These are phyloP conservation scores for Masticophis lateralis DNA, from an alignment of 2,797 vertebrate genomes.

Conservation along the genomic window DNA sequence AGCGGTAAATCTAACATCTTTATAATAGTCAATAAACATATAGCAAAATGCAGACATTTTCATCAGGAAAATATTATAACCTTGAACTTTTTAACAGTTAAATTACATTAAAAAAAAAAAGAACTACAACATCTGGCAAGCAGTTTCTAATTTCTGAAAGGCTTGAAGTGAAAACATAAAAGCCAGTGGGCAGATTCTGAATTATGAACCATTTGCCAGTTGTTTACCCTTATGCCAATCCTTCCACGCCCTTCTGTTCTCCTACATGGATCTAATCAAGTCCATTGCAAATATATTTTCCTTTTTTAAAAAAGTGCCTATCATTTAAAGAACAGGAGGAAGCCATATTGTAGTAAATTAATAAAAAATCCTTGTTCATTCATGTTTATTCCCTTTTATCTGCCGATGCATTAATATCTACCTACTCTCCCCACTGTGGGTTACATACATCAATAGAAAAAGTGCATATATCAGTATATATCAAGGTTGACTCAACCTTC, in stretches of 20 bases:
- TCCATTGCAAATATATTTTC: slow-evolving; percentile 68
- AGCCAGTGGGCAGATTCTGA: slow-evolving; percentile 62
- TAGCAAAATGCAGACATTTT: slow-evolving; percentile 77
- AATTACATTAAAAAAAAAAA: slow-evolving; percentile 63
- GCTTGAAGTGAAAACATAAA: slow-evolving; percentile 65
- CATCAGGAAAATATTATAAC: slow-evolving; percentile 67
- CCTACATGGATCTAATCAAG: slow-evolving; percentile 60
- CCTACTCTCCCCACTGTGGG: not conserved
- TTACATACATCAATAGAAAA: not conserved
- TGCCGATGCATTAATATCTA: not conserved
- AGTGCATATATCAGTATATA: not conserved
- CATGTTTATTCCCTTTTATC: not conserved
- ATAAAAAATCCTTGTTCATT: slow-evolving; percentile 28
- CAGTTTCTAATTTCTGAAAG: slow-evolving; percentile 75
- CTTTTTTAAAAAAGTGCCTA: slow-evolving; percentile 36
- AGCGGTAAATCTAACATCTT: slow-evolving; percentile 75
- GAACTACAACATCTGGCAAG: slow-evolving; percentile 74
- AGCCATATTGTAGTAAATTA: not conserved
- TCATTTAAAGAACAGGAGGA: slow-evolving; percentile 22
- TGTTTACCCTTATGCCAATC: slow-evolving; percentile 79
- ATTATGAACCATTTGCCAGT: slow-evolving; percentile 70
- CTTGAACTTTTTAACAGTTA: slow-evolving; percentile 76
- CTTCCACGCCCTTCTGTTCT: slow-evolving; percentile 44
- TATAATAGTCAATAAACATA: slow-evolving; percentile 76
- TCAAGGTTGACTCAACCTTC: too few relatives aligned